Evolutionary conservation across 2,888 invertebrate species (phyloP).

Genomic region (Erebia aethiops): DNA sequence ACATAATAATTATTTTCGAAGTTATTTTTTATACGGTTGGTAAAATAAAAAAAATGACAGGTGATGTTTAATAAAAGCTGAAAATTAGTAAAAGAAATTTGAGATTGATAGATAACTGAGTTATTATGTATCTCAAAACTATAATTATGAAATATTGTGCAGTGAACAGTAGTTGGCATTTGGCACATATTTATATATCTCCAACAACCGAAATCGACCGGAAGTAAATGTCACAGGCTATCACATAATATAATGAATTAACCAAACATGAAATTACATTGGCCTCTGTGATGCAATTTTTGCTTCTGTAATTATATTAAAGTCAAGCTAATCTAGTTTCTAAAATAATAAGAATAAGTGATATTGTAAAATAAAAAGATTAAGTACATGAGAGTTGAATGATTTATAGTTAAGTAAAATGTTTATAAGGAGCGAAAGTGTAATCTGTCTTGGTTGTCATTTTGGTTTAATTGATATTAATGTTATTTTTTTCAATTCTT

Average conservation of each 20-base stretch:
- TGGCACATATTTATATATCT: background rate
- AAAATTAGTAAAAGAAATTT: background rate
- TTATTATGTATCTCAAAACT: constrained; percentile 11
- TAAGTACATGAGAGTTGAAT: background rate
- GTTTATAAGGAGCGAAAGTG: constrained; percentile 64
- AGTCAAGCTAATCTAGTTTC: constrained; percentile 12
- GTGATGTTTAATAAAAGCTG: no score
- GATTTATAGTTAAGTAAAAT: constrained; percentile 21
- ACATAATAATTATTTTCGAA: no score
- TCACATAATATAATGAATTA: constrained; percentile 41
- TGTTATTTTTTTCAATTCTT: constrained; percentile 9
- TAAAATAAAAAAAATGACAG: no score
- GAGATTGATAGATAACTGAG: background rate
- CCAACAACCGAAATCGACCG: constrained; percentile 44
- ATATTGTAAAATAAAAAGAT: background rate
- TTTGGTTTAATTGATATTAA: constrained; percentile 20
- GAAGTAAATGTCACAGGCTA: constrained; percentile 57
- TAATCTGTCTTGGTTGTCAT: constrained; percentile 41
- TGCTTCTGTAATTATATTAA: constrained; percentile 9
- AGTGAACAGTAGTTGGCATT: constrained; percentile 30
- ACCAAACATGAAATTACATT: constrained; percentile 16
- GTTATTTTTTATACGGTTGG: no score
- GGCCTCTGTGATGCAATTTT: constrained; percentile 6
- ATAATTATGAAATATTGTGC: constrained; percentile 22
- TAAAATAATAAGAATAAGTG: constrained; percentile 2